Percentiles rank a stretch among this genome's conserved stretches.
Evolutionary conservation across 2,113 vertebrate species (phyloP).

Genomic region (Phalacrocorax carbo): DNA sequence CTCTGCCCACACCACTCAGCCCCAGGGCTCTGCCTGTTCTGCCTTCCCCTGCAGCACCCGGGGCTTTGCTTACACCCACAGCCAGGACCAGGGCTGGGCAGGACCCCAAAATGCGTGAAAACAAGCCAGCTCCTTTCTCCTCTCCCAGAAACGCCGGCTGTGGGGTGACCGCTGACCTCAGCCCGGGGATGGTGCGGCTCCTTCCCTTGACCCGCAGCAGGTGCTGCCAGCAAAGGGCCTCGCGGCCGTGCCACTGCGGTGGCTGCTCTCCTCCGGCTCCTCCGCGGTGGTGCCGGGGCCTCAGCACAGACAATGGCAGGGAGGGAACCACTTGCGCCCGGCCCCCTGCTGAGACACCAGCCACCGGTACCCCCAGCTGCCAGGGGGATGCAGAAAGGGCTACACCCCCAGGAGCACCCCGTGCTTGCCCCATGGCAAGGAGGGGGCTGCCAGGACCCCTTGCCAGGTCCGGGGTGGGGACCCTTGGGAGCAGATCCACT

Average conservation of each 20-base stretch:
- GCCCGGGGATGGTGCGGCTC: not conserved
- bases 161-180: fast-evolving
- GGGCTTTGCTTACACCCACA: not conserved
- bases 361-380: not conserved
- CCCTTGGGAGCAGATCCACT: not conserved
- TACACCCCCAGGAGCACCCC: not conserved
- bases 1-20: not conserved
- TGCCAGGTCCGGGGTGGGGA: fast-evolving
- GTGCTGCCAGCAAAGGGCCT: not conserved
- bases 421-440: not conserved
- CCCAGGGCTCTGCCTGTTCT: not conserved
- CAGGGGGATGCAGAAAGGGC: not conserved
- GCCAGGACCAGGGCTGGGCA: not conserved
- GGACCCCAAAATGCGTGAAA: not conserved
- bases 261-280: not conserved
- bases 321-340: not conserved
- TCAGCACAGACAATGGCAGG: not conserved
- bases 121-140: not conserved
- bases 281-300: not conserved
- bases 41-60: not conserved
- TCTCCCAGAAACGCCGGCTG: not conserved
- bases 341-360: fast-evolving
- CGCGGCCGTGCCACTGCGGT: fast-evolving
- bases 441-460: not conserved
- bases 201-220: not conserved